Evolutionary conservation across 2,888 invertebrate genomes (phyloP), one percentile per base, ranked within the genome.

Genomic region (Corbicula japonica): DNA sequence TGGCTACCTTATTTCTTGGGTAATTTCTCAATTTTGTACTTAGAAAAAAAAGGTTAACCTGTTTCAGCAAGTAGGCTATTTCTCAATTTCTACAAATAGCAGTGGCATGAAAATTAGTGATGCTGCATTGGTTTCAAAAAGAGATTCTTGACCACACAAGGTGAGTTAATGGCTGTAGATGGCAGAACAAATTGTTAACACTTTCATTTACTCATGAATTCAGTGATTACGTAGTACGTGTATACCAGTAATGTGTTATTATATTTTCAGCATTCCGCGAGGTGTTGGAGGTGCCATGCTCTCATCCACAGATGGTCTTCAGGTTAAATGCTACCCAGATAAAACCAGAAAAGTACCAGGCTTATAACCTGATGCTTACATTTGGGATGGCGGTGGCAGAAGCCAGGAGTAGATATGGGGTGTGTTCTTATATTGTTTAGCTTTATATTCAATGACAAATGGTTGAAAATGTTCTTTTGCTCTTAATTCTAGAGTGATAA

Each of bases 321-420:
- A 21, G 78, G 32, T 46, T 68, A 0, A 78, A 44, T 18, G 50
- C 48, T 5, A 18, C 15, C 2, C n/a, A 28, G 18, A 32, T 48
- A 21, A 48, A 34, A 26, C n/a, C 38, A 18, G 52, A 48, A 5
- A n/a, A 54, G 10, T 54, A 60, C 26, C 79, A 76, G 34, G 79
- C 76, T 0, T 83, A 46, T 54, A 80, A 79, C 48, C 34, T 83
- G 2, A 84, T 93, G 88, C 86, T 96, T 96, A 92, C 95, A 96
- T 46, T 98, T 97, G 93, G 95, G 96, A 32, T 95, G 95, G 32
- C 97, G 8, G 95, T 96, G 3, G 94, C 96, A 34, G 96, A 96
- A 90, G 98, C 98, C 0, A 96, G 95, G 88, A 95, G 95, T 86
- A 94, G 95, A 88, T 96, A 96, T 94, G 97, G 97, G 90, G 95